These are phyloP conservation scores for Rhinella marina DNA, from an alignment of 2,797 vertebrate genomes.

Conservation along the genomic window DNA sequence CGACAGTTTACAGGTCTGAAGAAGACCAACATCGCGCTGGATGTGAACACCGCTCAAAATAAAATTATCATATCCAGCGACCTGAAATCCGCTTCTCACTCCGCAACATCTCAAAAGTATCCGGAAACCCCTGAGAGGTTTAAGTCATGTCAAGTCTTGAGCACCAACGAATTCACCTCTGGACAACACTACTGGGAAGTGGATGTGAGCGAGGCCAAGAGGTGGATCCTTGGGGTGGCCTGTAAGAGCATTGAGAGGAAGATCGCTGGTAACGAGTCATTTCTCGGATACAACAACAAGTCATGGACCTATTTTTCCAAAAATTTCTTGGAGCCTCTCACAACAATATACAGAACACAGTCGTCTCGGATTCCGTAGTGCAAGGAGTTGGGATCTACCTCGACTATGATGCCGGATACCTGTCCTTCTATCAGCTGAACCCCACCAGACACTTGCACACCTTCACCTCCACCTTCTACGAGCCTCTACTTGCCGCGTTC, in stretches of 20 bases:
- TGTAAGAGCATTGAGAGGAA: constrained; percentile 44
- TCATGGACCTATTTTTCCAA: constrained; percentile 42
- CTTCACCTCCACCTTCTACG: constrained; percentile 39
- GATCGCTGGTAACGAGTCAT: constrained; percentile 6
- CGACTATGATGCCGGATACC: constrained; percentile 32
- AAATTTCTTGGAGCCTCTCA: constrained; percentile 17
- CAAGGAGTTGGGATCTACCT: constrained; percentile 33
- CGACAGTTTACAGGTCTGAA: neutral
- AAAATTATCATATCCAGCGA: constrained; percentile 17
- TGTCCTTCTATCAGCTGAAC: constrained; percentile 49
- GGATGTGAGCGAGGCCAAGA: constrained; percentile 26
- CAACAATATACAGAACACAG: neutral
- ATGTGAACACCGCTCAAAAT: constrained; percentile 34
- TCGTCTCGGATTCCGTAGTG: neutral
- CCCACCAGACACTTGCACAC: constrained; percentile 39
- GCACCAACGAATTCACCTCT: constrained; percentile 7
- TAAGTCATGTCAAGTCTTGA: constrained; percentile 39
- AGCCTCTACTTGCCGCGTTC: constrained; percentile 43
- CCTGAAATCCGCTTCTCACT: constrained; percentile 23
- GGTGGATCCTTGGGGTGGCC: constrained; percentile 49
- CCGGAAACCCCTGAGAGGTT: constrained; percentile 29
- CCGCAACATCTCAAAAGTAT: neutral
- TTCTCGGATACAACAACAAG: constrained; percentile 51
- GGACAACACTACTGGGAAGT: constrained; percentile 57
- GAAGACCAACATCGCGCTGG: constrained; percentile 1